Percentiles rank a stretch among this genome's conserved stretches.
Evolutionary conservation across 2,113 vertebrate genomes (phyloP).

Genomic region (Agapornis roseicollis): DNA sequence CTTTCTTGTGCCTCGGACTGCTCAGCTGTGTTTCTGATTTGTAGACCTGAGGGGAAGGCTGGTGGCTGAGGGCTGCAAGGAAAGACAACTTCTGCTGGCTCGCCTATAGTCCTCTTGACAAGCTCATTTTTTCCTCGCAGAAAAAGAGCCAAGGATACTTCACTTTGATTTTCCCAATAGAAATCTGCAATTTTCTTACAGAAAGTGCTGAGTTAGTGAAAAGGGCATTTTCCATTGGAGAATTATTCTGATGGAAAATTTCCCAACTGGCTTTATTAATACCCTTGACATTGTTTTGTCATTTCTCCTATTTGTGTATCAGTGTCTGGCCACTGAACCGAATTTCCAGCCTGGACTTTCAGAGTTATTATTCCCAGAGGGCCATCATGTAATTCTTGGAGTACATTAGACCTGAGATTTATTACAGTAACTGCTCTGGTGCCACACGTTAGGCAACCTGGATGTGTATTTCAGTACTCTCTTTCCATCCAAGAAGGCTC

Average conservation of each 20-base stretch:
- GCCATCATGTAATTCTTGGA: conserved; percentile 57
- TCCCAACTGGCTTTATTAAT: conserved; percentile 56
- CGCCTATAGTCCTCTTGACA: rapidly evolving
- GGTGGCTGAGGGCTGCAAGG: neutral
- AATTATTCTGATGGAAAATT: conserved; percentile 59
- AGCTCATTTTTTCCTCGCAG: neutral
- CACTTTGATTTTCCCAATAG: conserved; percentile 22
- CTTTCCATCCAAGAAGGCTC: conserved; percentile 13
- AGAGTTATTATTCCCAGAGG: conserved; percentile 9
- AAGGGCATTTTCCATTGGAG: conserved; percentile 26
- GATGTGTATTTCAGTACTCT: conserved; percentile 11
- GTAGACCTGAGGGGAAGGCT: neutral
- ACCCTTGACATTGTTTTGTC: conserved; percentile 66
- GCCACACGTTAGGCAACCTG: conserved; percentile 64
- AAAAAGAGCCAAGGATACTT: conserved; percentile 23
- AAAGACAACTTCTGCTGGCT: neutral
- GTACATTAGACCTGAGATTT: conserved; percentile 52
- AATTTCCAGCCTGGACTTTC: conserved; percentile 41
- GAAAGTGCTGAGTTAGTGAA: conserved; percentile 48
- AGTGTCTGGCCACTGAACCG: conserved; percentile 20
- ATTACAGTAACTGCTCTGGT: conserved; percentile 47
- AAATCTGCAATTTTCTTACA: conserved; percentile 39
- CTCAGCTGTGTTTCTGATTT: neutral
- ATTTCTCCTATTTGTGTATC: conserved; percentile 46
- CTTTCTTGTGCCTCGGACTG: neutral